Base-by-base conservation (phyloP, 2,113 vertebrate genomes). In the Passerina amoena region DNA sequence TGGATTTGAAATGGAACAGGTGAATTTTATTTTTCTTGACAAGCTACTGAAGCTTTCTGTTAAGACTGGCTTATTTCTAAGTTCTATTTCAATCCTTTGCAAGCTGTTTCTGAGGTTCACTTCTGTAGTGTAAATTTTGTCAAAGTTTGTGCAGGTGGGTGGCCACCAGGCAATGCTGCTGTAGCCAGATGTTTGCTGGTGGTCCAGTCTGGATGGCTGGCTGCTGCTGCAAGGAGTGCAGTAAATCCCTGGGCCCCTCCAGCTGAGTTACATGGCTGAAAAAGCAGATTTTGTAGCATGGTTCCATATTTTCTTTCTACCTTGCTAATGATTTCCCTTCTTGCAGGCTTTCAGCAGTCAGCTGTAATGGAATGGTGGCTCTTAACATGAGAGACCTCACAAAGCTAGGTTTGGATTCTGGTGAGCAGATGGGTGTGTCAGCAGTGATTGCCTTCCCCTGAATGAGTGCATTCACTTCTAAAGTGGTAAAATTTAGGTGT, bases 121-220 rank as follows among this genome's bases (percentile, higher is more conserved):
- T 69, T 76, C 18, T 5, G 1, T 12, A 12, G 10, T 0, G 0
- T 28, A 2, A 25, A 28, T 53, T 64, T 45, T 27, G 75, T 31
- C 6, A 1, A 45, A 31, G 38, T 40, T 33, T 9, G 24, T 48
- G 71, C 45, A 20, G 59, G 54, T 47, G 16, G 13, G 30, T 42
- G 44, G 27, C 38, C 47, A 6, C 6, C 33, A 14, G 0, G 33
- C 18, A 19, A 1, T 8, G 25, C 21, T 75, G 13, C 60, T 35
- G 5, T 40, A 25, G 40, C 48, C 24, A 5, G 30, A 6, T 31
- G 30, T 47, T 35, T 59, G 57, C 48, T 56, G 86, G 13, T 65
- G 50, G 50, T 37, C 3, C 19, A 31, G 50, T 33, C 22, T 66
- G 90, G 40, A 5, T 57, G 59, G 21, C 40, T 80, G 47, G 3